Evolutionary conservation across 2,888 invertebrate genomes (phyloP).

Genomic region (Tridacna gigas): DNA sequence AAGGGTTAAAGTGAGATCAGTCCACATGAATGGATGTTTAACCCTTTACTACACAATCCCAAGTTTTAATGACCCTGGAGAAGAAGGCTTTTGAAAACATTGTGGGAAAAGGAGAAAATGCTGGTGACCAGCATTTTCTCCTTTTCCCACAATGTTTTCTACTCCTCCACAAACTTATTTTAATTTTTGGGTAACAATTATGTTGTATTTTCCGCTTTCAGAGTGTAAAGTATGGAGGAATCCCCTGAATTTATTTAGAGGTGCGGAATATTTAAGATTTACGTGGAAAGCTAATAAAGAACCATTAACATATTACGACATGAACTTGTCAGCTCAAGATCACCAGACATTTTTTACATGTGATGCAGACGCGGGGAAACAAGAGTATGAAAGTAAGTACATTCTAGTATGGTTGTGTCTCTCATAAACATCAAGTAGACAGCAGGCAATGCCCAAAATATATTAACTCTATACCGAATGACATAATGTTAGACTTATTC

Average conservation of each 20-base stretch:
- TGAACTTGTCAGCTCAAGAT: constrained; percentile 99
- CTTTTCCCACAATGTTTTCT: neutral
- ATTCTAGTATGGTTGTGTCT: too few species aligned
- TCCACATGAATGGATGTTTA: too few species aligned
- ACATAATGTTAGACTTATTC: too few species aligned
- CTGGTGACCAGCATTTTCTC: neutral
- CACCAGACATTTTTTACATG: constrained; percentile 98
- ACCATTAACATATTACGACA: constrained; percentile 98
- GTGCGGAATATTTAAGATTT: constrained; percentile 98
- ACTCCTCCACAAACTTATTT: neutral
- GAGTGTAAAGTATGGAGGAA: constrained; percentile 99
- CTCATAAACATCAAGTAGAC: too few species aligned
- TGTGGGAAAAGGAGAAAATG: neutral
- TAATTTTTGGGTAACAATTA: too few species aligned
- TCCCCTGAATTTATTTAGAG: constrained; percentile 96
- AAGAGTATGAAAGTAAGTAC: constrained; percentile 92
- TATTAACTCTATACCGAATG: too few species aligned
- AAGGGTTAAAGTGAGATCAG: too few species aligned
- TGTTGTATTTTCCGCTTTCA: constrained; percentile 64
- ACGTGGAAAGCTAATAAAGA: constrained; percentile 96
- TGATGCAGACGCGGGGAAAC: constrained; percentile 93
- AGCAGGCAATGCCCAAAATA: too few species aligned
- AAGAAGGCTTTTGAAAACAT: constrained; percentile 10
- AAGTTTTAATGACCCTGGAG: neutral
- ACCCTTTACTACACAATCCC: too few species aligned